These are phyloP conservation scores for Mesocricetus auratus DNA, from an alignment of 2,113 vertebrate species.

Conservation along the genomic window DNA sequence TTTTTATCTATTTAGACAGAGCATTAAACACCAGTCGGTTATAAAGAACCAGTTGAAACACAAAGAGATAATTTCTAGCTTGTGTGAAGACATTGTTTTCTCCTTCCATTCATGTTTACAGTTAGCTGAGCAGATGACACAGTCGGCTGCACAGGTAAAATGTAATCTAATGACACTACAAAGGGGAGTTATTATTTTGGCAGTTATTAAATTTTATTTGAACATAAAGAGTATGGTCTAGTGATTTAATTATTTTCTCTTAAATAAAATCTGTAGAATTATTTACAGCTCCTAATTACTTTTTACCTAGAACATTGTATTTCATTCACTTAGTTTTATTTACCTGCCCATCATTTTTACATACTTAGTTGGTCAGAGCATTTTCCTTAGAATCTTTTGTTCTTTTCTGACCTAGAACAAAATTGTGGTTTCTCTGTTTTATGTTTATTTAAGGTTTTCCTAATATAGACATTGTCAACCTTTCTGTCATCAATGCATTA, in stretches of 20 bases:
- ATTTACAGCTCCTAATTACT: background rate
- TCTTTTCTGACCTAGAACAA: background rate
- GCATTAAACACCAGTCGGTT: slow-evolving; percentile 92
- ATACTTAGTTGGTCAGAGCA: background rate
- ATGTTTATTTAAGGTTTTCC: background rate
- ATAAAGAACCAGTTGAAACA: slow-evolving; percentile 93
- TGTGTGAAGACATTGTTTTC: slow-evolving; percentile 92
- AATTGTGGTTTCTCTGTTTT: background rate
- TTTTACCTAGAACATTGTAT: background rate
- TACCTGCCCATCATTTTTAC: background rate
- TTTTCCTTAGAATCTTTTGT: slow-evolving; percentile 4
- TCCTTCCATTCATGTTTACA: slow-evolving; percentile 92
- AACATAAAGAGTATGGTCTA: background rate
- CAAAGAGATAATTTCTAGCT: slow-evolving; percentile 88
- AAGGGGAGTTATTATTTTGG: background rate
- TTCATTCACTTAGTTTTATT: background rate
- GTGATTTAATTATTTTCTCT: slow-evolving; percentile 16
- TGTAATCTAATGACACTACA: background rate
- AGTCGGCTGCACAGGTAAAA: slow-evolving; percentile 84
- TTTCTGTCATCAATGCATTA: background rate
- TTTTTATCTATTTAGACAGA: slow-evolving; percentile 90
- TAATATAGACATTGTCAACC: background rate
- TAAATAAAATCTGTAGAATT: background rate
- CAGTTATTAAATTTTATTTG: background rate
- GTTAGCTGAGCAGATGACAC: slow-evolving; percentile 91